phyloP scores from a whole-genome alignment of 2,797 vertebrate genomes.

The Bovichtus variegatus region DNA sequence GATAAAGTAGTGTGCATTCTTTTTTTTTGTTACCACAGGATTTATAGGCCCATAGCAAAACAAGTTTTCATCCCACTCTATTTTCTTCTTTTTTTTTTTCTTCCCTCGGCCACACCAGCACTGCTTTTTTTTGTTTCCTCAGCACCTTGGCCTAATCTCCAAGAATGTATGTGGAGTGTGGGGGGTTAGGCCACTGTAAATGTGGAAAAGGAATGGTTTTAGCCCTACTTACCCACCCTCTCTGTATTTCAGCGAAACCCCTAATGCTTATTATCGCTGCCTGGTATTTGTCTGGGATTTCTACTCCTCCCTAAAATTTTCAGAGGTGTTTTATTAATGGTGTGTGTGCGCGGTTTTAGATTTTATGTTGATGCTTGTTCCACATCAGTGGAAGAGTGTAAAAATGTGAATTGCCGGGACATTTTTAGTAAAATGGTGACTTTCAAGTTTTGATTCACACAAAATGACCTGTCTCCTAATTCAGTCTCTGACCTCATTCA shows the following conservation, averaged over 20 bases:
- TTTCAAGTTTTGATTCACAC: constrained; percentile 16
- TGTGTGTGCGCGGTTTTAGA: constrained; percentile 17
- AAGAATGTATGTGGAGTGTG: constrained; percentile 76
- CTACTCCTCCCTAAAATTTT: constrained; percentile 33
- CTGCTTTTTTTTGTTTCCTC: constrained; percentile 66
- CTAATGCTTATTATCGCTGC: constrained; percentile 67
- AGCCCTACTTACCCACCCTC: constrained; percentile 47
- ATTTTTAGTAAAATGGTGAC: constrained; percentile 15
- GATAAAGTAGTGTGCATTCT: neutral
- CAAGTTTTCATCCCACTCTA: constrained; percentile 67
- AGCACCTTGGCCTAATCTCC: constrained; percentile 70
- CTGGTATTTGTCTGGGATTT: constrained; percentile 62
- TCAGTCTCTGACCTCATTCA: neutral
- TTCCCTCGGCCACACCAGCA: constrained; percentile 25
- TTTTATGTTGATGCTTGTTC: constrained; percentile 51
- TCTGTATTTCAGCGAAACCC: constrained; percentile 49
- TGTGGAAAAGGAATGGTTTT: constrained; percentile 62
- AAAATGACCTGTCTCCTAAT: constrained; percentile 3
- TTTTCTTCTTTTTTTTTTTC: constrained; percentile 30
- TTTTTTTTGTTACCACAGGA: constrained; percentile 28
- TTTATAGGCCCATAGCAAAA: constrained; percentile 60
- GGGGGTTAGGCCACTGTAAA: constrained; percentile 46
- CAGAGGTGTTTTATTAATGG: constrained; percentile 10
- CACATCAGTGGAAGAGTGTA: constrained; percentile 17
- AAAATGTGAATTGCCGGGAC: constrained; percentile 13